Evolutionary conservation across 2,113 vertebrate genomes (phyloP), one percentile per base, ranked within the genome.

Genomic region (Bubo scandiacus): DNA sequence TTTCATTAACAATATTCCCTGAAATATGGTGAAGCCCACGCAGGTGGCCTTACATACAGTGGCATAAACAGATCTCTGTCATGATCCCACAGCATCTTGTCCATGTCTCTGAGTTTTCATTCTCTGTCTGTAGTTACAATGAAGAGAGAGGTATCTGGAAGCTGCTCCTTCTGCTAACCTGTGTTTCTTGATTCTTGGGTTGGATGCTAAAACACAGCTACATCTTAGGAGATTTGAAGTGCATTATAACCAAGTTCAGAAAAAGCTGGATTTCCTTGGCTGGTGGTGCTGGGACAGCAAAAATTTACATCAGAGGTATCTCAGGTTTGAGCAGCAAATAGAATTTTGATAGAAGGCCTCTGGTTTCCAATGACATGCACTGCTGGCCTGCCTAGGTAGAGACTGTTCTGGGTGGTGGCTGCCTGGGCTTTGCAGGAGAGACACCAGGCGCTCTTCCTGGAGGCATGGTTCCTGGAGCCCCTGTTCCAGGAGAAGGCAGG

Each of bases 361-460:
- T 68, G 20, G 5, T 52, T 75, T 83, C 68, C 25, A 17, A 5
- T 55, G 43, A 29, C 29, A 86, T 0, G 1, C 8, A 2, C n/a
- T 45, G 15, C 18, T 57, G 54, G 4, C 2, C 0, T 67, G 74
- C 21, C 21, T 19, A 16, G 10, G 7, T 58, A 43, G 52, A 79
- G 43, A 15, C 42, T 72, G 16, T 34, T 40, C 13, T 49, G 43
- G 11, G 10, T 80, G 23, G 47, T 59, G 25, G 22, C 65, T 62
- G 73, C 34, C 5, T 11, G 59, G 45, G 47, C 52, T 71, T 63
- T 82, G 52, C n/a, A 40, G 47, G n/a, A 38, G 5, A 13, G 25
- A 25, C 3, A 5, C 52, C 1, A 6, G 15, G 29, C 0, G 0
- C 43, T 38, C 40, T 32, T 81, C 40, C 16, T 74, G 42, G 26